Evolutionary conservation across 2,113 vertebrate species (phyloP), one percentile per base, ranked within the genome.

Genomic region (Corvus hawaiiensis): DNA sequence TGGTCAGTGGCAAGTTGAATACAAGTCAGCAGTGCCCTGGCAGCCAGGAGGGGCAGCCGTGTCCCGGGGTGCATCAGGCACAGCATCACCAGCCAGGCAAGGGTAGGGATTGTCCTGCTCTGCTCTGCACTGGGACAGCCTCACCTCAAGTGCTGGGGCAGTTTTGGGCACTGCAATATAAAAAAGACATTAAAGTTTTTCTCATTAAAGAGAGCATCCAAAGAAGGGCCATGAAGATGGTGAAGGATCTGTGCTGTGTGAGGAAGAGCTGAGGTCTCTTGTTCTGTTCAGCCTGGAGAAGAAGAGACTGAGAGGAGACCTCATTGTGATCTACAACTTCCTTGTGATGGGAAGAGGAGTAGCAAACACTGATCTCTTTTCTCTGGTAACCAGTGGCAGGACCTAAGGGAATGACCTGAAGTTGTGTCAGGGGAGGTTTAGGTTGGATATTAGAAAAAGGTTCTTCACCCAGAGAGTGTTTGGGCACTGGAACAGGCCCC

Each of bases 1-100:
- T 44, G 37, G 39, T 62, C 0, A 0, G 2, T 16, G 48, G 6
- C 17, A 63, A 37, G 8, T 2, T 62, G 20, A 21, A 14, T 0
- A 1, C 0, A 7, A 54, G 27, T 0, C 48, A 73, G 48, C 39
- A 62, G 58, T 54, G 58, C 22, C 27, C 22, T 46, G 58, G 27
- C 33, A 84, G 21, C 33, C 48, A 84, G 68, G 33, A 63, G 16
- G 9, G 11, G 1, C 28, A 59, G 0, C 1, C 0, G 0, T 61
- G 20, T 30, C 67, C 67, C 43, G 67, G 26, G 5, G 9, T 0
- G 2, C 26, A 72, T 24, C 39, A 66, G 26, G 62, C 16, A 44
- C 62, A 79, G 49, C 61, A 46, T 32, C 5, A 3, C 23, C 49
- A 79, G 49, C 2, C 0, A 0, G 49, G 51, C 49, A 80, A 37